These are phyloP conservation scores for Chironomus riparius DNA, from an alignment of 2,888 invertebrate genomes.

Conservation along the genomic window DNA sequence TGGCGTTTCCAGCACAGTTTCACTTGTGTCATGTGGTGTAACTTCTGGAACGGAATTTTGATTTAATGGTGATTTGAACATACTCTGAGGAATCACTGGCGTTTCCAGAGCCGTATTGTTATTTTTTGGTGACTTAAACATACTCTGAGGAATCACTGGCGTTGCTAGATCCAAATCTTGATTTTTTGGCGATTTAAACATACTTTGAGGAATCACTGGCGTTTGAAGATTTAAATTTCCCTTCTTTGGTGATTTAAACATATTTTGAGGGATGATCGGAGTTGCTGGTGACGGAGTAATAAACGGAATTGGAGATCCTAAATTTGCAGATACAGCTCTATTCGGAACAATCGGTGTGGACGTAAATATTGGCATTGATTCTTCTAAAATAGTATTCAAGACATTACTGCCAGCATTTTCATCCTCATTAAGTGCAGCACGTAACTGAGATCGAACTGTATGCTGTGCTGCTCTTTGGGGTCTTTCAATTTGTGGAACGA, in stretches of 20 bases:
- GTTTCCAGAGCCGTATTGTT: too few relatives aligned
- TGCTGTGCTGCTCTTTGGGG: background rate
- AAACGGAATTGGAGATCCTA: background rate
- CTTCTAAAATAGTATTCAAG: background rate
- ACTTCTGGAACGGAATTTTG: too few relatives aligned
- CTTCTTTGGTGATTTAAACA: background rate
- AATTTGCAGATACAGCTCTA: background rate
- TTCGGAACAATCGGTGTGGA: background rate
- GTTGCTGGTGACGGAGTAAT: background rate
- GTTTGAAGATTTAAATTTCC: too few relatives aligned
- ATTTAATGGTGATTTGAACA: too few relatives aligned
- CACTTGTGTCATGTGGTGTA: too few relatives aligned
- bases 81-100: too few relatives aligned
- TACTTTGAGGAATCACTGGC: too few relatives aligned
- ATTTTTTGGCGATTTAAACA: background rate
- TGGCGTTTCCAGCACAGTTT: too few relatives aligned
- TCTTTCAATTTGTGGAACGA: background rate
- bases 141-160: background rate
- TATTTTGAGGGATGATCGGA: background rate
- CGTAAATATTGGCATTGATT: background rate
- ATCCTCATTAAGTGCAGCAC: too few relatives aligned
- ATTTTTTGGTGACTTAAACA: background rate
- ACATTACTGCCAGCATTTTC: background rate
- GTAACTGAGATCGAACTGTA: too few relatives aligned
- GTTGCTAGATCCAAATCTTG: background rate